Conservation (phyloP, 2,888 invertebrate genomes). For the Unio delphinus region DNA sequence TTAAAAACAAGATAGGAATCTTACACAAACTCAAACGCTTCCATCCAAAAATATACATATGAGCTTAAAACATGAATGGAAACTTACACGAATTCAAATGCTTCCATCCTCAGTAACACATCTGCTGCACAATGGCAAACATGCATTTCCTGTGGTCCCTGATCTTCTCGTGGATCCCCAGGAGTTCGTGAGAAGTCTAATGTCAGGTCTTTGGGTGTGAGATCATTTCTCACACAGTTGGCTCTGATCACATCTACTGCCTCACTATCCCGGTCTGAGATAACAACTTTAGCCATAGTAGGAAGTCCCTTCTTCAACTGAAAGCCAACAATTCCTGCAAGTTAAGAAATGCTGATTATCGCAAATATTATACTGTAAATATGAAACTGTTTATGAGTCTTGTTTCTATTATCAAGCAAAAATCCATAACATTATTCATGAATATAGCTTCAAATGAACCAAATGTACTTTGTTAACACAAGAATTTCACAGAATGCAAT, state of each 20-base stretch:
- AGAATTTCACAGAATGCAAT: too few species aligned
- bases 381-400: too few species aligned
- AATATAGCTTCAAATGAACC: too few species aligned
- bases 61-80: background rate
- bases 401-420: too few species aligned
- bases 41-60: constrained; percentile 39
- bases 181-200: constrained; percentile 33
- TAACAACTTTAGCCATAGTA: constrained; percentile 43
- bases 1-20: background rate
- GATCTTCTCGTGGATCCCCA: constrained; percentile 29
- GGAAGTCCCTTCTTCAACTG: constrained; percentile 56
- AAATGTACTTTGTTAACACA: too few species aligned
- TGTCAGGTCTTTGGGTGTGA: constrained; percentile 20
- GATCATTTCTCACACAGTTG: constrained; percentile 36
- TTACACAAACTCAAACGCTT: background rate
- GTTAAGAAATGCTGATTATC: too few species aligned
- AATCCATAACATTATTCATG: too few species aligned
- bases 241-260: constrained; percentile 12
- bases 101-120: constrained; percentile 49
- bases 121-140: constrained; percentile 38
- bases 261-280: constrained; percentile 30
- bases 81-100: constrained; percentile 61
- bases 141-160: constrained; percentile 39
- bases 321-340: constrained; percentile 48
- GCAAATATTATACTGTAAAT: too few species aligned